These are phyloP conservation scores for Cosmopolites sordidus DNA, from an alignment of 2,888 invertebrate genomes.

Conservation along the genomic window DNA sequence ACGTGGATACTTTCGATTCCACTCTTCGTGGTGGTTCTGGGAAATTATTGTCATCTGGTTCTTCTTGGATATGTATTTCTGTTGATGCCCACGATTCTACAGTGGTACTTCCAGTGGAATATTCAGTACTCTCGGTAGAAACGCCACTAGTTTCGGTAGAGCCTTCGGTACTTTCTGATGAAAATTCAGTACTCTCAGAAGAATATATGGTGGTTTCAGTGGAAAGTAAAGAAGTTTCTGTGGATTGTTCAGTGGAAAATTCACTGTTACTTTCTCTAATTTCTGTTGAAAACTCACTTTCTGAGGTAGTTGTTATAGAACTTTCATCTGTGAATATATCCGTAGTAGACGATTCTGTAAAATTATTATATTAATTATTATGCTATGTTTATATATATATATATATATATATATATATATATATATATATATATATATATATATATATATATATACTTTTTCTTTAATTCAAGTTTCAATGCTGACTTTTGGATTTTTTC, in stretches of 20 bases:
- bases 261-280: constrained; percentile 20
- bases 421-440: no score
- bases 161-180: constrained; percentile 27
- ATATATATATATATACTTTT: no score
- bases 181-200: constrained; percentile 7
- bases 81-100: constrained; percentile 12
- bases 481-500: no score
- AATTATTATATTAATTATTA: no score
- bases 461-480: no score
- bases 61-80: constrained; percentile 11
- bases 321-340: no score
- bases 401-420: no score
- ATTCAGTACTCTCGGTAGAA: constrained; percentile 19
- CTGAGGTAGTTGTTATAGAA: no score
- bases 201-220: neutral
- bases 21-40: constrained; percentile 9
- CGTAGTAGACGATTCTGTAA: neutral
- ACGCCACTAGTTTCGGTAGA: constrained; percentile 19
- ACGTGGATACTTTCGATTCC: neutral
- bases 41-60: constrained; percentile 9
- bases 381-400: no score
- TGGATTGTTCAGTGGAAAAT: constrained; percentile 28
- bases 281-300: no score
- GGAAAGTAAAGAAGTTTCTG: constrained; percentile 22
- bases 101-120: constrained; percentile 14